These are phyloP conservation scores for Poeciliopsis turrubarensis DNA, from an alignment of 2,113 vertebrate species.

Conservation along the genomic window DNA sequence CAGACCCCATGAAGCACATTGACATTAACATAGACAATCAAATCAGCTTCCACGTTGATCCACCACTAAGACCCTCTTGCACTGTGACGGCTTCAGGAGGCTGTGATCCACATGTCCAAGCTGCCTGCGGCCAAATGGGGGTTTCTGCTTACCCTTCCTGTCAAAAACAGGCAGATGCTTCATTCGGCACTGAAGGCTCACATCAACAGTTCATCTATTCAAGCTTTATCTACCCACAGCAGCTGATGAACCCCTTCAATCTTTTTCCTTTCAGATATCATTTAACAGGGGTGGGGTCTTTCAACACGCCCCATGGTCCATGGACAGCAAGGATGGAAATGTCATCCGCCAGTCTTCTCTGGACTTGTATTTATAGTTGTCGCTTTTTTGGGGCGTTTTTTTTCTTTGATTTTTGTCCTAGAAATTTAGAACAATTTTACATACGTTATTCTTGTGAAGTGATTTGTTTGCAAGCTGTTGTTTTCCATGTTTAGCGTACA, in stretches of 20 bases:
- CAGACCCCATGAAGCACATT: background rate
- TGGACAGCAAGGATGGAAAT: background rate
- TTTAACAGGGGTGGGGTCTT: background rate
- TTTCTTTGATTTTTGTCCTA: no score
- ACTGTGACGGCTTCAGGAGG: background rate
- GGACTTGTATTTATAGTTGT: background rate
- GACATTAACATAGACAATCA: background rate
- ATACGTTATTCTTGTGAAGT: no score
- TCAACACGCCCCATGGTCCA: background rate
- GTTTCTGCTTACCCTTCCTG: no score
- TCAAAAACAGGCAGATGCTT: no score
- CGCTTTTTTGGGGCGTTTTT: no score
- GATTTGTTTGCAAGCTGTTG: no score
- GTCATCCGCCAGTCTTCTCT: background rate
- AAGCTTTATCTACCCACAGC: background rate
- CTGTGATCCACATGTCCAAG: background rate
- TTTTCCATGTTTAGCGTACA: no score
- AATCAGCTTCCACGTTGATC: background rate
- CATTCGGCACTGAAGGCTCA: background rate
- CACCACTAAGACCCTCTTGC: background rate
- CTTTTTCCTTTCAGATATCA: background rate
- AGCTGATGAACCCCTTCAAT: no score
- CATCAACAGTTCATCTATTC: background rate
- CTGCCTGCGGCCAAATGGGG: no score
- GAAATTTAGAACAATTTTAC: no score